Base-by-base conservation (phyloP, 2,797 vertebrate species). In the Glossophaga mutica region DNA sequence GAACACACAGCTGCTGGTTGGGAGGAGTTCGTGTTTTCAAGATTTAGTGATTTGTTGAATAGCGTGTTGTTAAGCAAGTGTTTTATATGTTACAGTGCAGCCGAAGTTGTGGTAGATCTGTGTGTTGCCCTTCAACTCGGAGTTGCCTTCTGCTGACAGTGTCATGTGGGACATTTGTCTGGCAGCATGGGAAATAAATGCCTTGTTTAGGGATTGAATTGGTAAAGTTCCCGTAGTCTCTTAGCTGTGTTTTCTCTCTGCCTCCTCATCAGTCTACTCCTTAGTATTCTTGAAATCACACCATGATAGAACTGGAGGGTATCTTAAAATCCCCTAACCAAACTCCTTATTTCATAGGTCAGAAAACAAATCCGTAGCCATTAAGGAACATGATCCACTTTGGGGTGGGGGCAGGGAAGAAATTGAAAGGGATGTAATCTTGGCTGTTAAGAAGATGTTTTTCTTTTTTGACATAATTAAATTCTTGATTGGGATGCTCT, bases 401-500 rank as follows among this genome's bases (percentile, higher is more conserved):
- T 50, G 70, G 37, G 6, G 2, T 11, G 1, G 32, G 39, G 42
- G 12, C 21, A 9, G 15, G 32, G 48, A 15, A 37, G 71, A 42
- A 48, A 86, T 24, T 50, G 9, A 39, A 62, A 39, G n/a, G 68
- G 24, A 46, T 77, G 16, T 39, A 68, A 79, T 94, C 88, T 90
- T 46, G 78, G 48, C 77, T 71, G 55, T 86, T 87, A 62, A 89
- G 87, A 89, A 96, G 91, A 87, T 68, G 62, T 77, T 2, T 0
- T 89, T 95, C 79, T 86, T 91, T 95, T 95, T 73, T 90, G 79
- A 91, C 83, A 65, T 97, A 95, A 97, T 97, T 97, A 95, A 96
- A 92, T 96, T 96, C 97, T 96, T 98, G 97, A 97, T 97, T 97
- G 91, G 95, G 95, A 84, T 93, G 93, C 76, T 97, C 91, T 97